Evolutionary conservation across 2,113 vertebrate species (phyloP), one percentile per base, ranked within the genome.

Genomic region (Galeopterus variegatus): DNA sequence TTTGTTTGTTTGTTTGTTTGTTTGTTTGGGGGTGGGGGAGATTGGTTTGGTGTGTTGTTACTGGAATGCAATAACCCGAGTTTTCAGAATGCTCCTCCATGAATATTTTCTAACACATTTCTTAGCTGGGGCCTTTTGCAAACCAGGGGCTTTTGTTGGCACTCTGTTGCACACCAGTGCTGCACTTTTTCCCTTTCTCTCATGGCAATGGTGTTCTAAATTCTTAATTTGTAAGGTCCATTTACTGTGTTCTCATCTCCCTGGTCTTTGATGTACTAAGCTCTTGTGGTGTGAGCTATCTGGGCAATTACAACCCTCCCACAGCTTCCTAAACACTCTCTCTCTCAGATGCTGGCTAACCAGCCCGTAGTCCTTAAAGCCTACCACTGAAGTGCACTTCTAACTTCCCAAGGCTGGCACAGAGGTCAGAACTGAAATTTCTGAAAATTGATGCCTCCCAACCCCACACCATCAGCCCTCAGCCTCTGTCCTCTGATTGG

Each of bases 391-490:
- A 41, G 10, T 54, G 2, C 1, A 54, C 1, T 21, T 80, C 45
- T 91, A 28, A 70, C 19, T 62, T 15, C 17, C 8, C 2, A 6
- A 72, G 48, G 23, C n/a, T 92, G 23, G 5, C 24, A 45, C 0
- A 36, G 1, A 65, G 5, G 14, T 54, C 69, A 24, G 13, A 12
- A 3, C 6, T 60, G 28, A 81, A n/a, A 4, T 45, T 64, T 79
- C 28, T 95, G 23, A 56, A 86, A 60, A 83, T 33, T 12, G 64
- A 54, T 10, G 3, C 31, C 31, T 77, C 19, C 24, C 7, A 58
- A 2, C 6, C 0, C 1, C 2, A 4, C 9, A 36, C 36, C 7
- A 12, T n/a, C 23, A 73, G 3, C n/a, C 17, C 48, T 65, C 26
- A 87, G 12, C 6, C 9, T 36, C n/a, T 72, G n/a, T 23, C 41